Percentiles rank a stretch among this genome's conserved stretches.
These are phyloP conservation scores for Lates japonicus DNA, from an alignment of 2,797 vertebrate species.

Conservation along the genomic window DNA sequence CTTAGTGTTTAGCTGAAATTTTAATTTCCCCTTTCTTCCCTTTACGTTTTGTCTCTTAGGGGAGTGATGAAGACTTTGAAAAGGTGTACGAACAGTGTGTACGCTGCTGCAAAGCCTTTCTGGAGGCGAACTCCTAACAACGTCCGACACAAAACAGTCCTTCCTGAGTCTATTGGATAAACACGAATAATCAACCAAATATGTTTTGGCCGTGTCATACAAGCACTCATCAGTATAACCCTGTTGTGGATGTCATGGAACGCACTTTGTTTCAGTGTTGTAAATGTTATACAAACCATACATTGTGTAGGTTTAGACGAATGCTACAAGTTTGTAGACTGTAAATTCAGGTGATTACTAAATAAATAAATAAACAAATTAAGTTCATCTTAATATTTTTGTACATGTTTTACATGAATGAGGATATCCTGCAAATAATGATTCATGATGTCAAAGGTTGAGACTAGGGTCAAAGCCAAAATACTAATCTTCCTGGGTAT, in stretches of 20 bases:
- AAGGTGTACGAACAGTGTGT: constrained; percentile 95
- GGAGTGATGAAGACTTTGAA: constrained; percentile 94
- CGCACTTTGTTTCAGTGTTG: constrained; percentile 36
- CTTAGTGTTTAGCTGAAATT: background rate
- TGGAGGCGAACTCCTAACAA: constrained; percentile 88
- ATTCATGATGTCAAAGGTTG: constrained; percentile 44
- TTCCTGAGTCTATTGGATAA: constrained; percentile 13
- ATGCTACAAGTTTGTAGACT: constrained; percentile 29
- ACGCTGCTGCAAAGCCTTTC: constrained; percentile 94
- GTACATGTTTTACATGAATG: constrained; percentile 3
- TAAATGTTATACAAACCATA: constrained; percentile 37
- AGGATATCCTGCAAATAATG: background rate
- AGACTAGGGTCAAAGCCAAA: constrained; percentile 44
- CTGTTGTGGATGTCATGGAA: constrained; percentile 10
- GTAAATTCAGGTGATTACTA: constrained; percentile 41
- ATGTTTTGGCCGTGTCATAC: constrained; percentile 9
- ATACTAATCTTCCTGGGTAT: constrained; percentile 38
- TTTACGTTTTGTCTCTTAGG: constrained; percentile 80
- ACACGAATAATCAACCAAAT: constrained; percentile 11
- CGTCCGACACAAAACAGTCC: constrained; percentile 12
- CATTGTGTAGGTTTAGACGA: constrained; percentile 33
- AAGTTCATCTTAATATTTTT: constrained; percentile 1
- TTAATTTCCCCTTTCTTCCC: background rate
- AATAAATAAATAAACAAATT: constrained; percentile 33
- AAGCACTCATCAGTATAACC: constrained; percentile 14